phyloP scores from a whole-genome alignment of 2,113 vertebrate genomes.

The Urocitellus parryii region DNA sequence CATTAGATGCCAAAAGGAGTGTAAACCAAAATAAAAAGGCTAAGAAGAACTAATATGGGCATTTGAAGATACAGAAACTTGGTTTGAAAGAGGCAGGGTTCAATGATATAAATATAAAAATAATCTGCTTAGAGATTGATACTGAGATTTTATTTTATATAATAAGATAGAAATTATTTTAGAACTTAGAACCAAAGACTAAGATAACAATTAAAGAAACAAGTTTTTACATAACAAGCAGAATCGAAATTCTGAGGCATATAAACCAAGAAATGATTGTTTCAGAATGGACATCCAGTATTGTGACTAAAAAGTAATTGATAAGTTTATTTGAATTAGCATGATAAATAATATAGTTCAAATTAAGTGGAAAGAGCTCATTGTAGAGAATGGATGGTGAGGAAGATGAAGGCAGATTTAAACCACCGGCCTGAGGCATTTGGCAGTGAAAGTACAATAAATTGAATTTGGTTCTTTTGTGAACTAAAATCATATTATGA shows the following conservation, averaged over 20 bases:
- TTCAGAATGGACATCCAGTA: not conserved
- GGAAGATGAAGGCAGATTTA: not conserved
- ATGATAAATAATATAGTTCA: constrained; percentile 32
- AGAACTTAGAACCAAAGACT: constrained; percentile 30
- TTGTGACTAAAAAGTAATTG: not conserved
- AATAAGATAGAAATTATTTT: not conserved
- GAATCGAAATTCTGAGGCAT: constrained; percentile 19
- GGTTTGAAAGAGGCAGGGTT: not conserved
- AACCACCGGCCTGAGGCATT: not conserved
- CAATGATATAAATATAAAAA: constrained; percentile 41
- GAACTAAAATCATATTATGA: not conserved
- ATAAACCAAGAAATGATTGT: constrained; percentile 19
- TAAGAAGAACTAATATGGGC: not conserved
- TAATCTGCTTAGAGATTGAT: not conserved
- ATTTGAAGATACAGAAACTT: constrained; percentile 32
- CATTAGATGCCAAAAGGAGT: constrained; percentile 15
- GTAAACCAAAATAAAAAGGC: constrained; percentile 34
- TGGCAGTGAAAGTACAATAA: not conserved
- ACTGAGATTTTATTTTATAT: not conserved
- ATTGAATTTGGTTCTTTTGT: constrained; percentile 44
- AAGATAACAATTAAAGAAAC: not conserved
- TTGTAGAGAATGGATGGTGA: not conserved
- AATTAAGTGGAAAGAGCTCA: not conserved
- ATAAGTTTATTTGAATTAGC: not conserved
- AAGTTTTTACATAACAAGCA: constrained; percentile 29